These are phyloP conservation scores for Polydrusus cervinus DNA, from an alignment of 2,888 invertebrate species.

Conservation along the genomic window DNA sequence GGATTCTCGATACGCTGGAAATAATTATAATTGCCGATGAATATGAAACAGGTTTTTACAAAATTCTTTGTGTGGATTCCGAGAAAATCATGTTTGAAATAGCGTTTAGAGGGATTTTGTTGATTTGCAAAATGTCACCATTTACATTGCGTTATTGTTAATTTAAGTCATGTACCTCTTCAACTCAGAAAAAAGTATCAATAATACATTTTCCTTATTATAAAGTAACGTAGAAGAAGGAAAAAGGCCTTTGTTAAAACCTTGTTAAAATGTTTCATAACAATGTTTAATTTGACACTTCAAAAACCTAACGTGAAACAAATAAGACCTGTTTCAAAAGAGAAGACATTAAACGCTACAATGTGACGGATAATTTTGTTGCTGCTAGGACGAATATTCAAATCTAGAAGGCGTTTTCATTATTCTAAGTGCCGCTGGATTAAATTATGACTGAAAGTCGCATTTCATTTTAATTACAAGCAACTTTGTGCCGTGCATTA, in stretches of 20 bases:
- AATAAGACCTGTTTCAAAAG: constrained; percentile 22
- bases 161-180: too few relatives aligned
- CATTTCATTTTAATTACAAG: constrained; percentile 64
- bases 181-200: background rate
- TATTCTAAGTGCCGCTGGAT: constrained; percentile 65
- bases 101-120: too few relatives aligned
- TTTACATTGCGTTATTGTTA: too few relatives aligned
- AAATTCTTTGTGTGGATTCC: too few relatives aligned
- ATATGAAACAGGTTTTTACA: too few relatives aligned
- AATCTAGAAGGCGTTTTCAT: constrained; percentile 60
- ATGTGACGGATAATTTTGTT: constrained; percentile 47
- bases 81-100: too few relatives aligned
- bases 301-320: constrained; percentile 15
- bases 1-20: too few relatives aligned
- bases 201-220: background rate
- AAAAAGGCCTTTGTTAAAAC: too few relatives aligned
- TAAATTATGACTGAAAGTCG: constrained; percentile 64
- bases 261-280: background rate
- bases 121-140: too few relatives aligned
- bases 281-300: constrained; percentile 25
- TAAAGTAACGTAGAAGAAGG: too few relatives aligned
- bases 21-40: too few relatives aligned
- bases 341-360: constrained; percentile 39
- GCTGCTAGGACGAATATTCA: constrained; percentile 37
- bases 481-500: constrained; percentile 41